Percentiles rank a stretch among this genome's conserved stretches.
phyloP scores from a whole-genome alignment of 2,113 vertebrate genomes.

The Seriola rivoliana region DNA sequence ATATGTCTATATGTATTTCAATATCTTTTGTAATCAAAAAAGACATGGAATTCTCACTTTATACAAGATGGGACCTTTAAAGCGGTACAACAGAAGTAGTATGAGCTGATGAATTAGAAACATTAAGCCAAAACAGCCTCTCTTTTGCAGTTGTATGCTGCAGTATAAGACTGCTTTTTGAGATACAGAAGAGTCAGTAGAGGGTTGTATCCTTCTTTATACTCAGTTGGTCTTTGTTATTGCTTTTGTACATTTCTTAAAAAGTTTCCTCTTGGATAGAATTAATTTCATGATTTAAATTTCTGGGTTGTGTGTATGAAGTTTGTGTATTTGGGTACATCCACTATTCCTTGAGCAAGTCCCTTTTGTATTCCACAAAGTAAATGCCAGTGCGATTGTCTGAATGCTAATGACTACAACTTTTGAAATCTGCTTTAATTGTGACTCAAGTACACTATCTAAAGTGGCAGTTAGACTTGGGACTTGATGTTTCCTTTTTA shows the following conservation, averaged over 20 bases:
- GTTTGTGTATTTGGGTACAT: constrained; percentile 2
- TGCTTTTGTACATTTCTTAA: neutral
- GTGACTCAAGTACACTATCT: neutral
- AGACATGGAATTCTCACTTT: too few relatives aligned
- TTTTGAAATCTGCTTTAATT: constrained; percentile 26
- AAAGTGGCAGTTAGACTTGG: neutral
- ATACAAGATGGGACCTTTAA: constrained; percentile 6
- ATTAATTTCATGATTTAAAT: neutral
- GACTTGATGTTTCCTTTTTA: neutral
- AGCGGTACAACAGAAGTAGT: constrained; percentile 55
- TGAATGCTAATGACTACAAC: constrained; percentile 32
- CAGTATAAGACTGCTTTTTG: neutral
- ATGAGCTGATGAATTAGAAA: constrained; percentile 62
- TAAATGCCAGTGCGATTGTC: constrained; percentile 35
- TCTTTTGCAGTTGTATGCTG: neutral
- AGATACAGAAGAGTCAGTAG: too few relatives aligned
- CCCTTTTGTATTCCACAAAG: constrained; percentile 5
- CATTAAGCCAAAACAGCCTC: neutral
- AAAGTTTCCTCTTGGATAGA: constrained; percentile 3
- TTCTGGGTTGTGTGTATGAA: neutral
- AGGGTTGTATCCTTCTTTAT: neutral
- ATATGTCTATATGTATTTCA: too few relatives aligned
- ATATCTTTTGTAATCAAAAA: too few relatives aligned
- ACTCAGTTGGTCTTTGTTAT: neutral
- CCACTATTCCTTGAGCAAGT: neutral